Percentiles rank a stretch among this genome's conserved stretches.
Conservation (phyloP, 2,888 invertebrate species). For the Diachrysia chrysitis region DNA sequence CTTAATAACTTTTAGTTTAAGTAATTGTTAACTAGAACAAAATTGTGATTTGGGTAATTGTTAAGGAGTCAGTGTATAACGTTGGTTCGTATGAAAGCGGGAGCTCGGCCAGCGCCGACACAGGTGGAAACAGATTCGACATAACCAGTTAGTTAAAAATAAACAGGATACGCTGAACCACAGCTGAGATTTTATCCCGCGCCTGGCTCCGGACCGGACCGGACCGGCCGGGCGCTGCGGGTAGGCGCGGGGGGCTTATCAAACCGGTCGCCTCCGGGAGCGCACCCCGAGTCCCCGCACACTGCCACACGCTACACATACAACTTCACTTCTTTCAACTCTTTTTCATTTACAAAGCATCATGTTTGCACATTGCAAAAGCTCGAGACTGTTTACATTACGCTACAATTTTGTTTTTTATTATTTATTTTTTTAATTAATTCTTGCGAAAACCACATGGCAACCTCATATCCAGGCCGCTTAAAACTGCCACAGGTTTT, state of each 20-base stretch:
- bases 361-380: background rate
- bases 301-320: conserved; percentile 20
- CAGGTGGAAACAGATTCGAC: conserved; percentile 66
- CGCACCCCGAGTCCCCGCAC: conserved; percentile 16
- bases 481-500: background rate
- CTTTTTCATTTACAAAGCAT: background rate
- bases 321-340: background rate
- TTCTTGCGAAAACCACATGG: too few relatives aligned
- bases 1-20: too few relatives aligned
- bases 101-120: conserved; percentile 12
- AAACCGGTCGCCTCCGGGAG: conserved; percentile 61
- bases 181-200: conserved; percentile 67
- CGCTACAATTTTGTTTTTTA: too few relatives aligned
- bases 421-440: too few relatives aligned
- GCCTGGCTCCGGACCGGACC: conserved; percentile 19
- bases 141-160: conserved; percentile 81
- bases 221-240: conserved; percentile 28
- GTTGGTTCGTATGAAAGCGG: background rate
- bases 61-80: background rate
- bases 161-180: conserved; percentile 67
- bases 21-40: too few relatives aligned
- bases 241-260: conserved; percentile 47
- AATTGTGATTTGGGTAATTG: background rate
- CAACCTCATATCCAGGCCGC: background rate
- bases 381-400: too few relatives aligned